phyloP scores from a whole-genome alignment of 92 coral and sea anemone species.

The Metridium senile region DNA sequence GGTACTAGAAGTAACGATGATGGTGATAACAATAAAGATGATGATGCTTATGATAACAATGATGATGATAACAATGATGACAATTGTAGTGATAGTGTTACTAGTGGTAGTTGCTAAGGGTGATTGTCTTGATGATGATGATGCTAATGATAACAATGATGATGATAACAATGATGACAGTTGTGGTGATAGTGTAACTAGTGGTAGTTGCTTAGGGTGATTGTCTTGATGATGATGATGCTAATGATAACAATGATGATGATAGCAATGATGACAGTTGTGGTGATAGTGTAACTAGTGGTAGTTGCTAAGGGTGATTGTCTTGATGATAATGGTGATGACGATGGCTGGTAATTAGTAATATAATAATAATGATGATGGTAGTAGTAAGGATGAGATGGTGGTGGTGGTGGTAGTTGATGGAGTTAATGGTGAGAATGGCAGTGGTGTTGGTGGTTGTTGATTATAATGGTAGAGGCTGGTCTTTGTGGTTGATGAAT shows the following conservation, averaged over 20 bases:
- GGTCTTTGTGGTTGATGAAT: too few relatives aligned
- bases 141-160: not conserved
- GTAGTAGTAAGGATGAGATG: not conserved
- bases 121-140: not conserved
- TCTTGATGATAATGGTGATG: not conserved
- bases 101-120: too few relatives aligned
- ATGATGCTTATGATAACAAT: not conserved
- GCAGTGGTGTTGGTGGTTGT: not conserved
- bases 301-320: too few relatives aligned
- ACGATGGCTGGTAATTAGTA: not conserved
- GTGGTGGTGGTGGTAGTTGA: not conserved
- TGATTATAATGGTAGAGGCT: not conserved
- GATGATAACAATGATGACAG: not conserved
- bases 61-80: not conserved
- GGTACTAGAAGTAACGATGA: not conserved
- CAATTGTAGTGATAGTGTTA: not conserved
- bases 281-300: not conserved
- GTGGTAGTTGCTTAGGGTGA: too few relatives aligned
- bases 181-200: too few relatives aligned
- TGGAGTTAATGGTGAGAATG: not conserved
- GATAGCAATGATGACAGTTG: not conserved
- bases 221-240: not conserved
- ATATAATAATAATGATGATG: not conserved
- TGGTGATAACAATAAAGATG: not conserved
- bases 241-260: not conserved